Base-by-base conservation (phyloP, 2,113 vertebrate species). In the Saimiri boliviensis region DNA sequence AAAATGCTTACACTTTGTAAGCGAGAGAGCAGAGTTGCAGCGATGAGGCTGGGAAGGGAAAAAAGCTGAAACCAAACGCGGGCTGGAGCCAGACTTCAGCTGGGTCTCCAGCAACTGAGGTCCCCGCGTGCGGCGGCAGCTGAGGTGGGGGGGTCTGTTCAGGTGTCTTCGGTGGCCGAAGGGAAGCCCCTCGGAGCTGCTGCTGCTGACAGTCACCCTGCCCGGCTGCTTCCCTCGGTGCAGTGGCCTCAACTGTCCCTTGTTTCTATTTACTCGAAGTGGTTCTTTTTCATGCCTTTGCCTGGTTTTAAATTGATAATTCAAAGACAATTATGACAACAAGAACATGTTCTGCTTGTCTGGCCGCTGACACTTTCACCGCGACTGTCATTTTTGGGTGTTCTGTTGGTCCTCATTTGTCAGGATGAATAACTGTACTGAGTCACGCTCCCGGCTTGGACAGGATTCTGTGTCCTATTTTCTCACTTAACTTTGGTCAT, bases 181-280 rank as follows among this genome's bases (percentile, higher is more conserved):
- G 35, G 0, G 6, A 11, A 42, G 47, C 8, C 73, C 30, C 20
- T 13, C 21, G 0, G 1, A n/a, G 8, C 16, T 0, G 0, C 21
- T n/a, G 0, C 0, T 10, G 3, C 1, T 0, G 12, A 1, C 11
- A 1, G 2, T 6, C 17, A 5, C 74, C 40, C 54, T 35, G 47
- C n/a, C 25, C 4, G 0, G 3, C 9, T 1, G 32, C 52, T 32
- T 8, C 25, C 73, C 16, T 0, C 40, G 35, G 23, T 4, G 0
- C 23, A 0, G 3, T 0, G 14, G 1, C 68, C 58, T 5, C 17
- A 3, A 1, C 6, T 8, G 47, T 19, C 47, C 4, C 17, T 14
- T 1, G 1, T 1, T 25, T 9, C 20, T 6, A 3, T 49, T 25
- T 47, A 19, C n/a, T 2, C 2, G 0, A 10, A n/a, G 6, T 49